A percentile compares a stretch with the other conserved stretches of the same genome.
phyloP scores from a whole-genome alignment of 2,113 vertebrate species.

The Ammodytes marinus region DNA sequence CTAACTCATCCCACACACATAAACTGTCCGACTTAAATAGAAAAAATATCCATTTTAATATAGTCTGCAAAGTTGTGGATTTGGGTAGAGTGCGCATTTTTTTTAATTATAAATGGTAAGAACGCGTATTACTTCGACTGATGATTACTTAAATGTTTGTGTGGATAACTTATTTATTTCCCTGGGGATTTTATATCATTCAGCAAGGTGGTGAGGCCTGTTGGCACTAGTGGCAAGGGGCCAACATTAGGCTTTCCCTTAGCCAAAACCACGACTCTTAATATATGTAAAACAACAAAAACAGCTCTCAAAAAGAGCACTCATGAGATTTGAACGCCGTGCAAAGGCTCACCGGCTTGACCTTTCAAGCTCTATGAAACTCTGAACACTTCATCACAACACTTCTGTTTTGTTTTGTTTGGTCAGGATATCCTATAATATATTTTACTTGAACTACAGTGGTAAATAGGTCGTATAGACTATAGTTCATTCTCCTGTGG shows the following conservation, averaged over 20 bases:
- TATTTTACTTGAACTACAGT: neutral
- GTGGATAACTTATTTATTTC: slow-evolving; percentile 9
- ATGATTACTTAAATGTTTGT: neutral
- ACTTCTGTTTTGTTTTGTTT: slow-evolving; percentile 28
- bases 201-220: slow-evolving; percentile 7
- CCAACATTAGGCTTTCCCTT: neutral
- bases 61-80: neutral
- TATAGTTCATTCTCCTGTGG: neutral
- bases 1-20: slow-evolving; percentile 1
- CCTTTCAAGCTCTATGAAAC: neutral
- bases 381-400: neutral
- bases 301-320: neutral
- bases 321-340: neutral
- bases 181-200: slow-evolving; percentile 23
- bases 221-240: slow-evolving; percentile 9
- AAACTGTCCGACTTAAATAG: neutral
- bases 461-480: neutral
- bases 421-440: neutral
- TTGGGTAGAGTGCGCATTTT: neutral
- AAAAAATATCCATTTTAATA: neutral
- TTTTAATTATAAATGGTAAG: neutral
- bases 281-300: neutral
- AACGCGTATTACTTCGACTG: neutral
- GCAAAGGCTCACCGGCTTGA: neutral
- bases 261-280: neutral